Base-by-base conservation (phyloP, 2,888 invertebrate genomes). In the Lycaena phlaeas region DNA sequence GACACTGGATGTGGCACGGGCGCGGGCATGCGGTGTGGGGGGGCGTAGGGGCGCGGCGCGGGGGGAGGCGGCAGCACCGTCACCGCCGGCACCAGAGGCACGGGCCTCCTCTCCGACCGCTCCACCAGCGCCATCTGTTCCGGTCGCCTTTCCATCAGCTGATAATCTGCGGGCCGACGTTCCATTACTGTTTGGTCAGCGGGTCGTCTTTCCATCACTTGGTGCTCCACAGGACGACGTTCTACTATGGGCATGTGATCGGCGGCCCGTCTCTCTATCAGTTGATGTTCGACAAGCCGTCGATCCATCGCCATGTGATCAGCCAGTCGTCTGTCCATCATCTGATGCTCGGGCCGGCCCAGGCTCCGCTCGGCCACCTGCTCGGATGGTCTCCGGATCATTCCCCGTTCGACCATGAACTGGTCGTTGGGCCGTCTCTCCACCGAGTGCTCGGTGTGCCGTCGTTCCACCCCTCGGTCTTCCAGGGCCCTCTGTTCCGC, bases 21-120 rank as follows among this genome's bases (percentile, higher is more conserved):
- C 45, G 69, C 75, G 6, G 79, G 78, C 79, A 79, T 79, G 50
- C 78, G 68, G 47, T 64, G 68, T 14, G 77, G 77, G 10, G 77
- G 75, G n/a, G 68, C 59, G 10, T 74, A 76, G n/a, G 66, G 64
- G 50, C 78, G 59, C 41, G 73, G 70, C 61, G 44, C 25, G 43
- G 52, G 40, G 42, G 46, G 43, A 36, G 34, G 31, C 30, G 40
- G 54, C 46, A 46, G 44, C 50, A 45, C 57, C 46, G 46, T 59
- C 45, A 42, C 56, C 30, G 52, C 51, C 40, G 51, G 58, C 46
- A 45, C 53, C 41, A 44, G 54, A 42, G 43, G 53, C 49, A 38
- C 52, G 41, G 43, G 49, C 42, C 46, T 50, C 15, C 48, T 30
- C 25, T 31, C 34, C 7, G 22, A 18, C 14, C 48, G 17, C 31